phyloP scores from a whole-genome alignment of 1,140 invertebrate species.

The Rhopalosiphum maidis region DNA sequence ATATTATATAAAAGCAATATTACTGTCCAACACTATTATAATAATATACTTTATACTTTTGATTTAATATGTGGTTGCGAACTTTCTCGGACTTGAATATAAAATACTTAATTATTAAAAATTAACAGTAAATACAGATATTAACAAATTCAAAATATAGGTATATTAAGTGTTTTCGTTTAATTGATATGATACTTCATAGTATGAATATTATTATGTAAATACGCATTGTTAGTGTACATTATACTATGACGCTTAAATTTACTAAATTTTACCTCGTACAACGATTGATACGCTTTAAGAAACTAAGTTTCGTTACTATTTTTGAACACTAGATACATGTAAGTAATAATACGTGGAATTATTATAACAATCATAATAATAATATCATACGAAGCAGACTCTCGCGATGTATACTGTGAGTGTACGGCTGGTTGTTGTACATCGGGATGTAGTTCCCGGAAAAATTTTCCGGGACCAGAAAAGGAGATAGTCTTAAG shows the following conservation, averaged over 20 bases:
- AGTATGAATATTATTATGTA: not conserved
- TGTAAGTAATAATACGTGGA: too few relatives aligned
- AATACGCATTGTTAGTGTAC: not conserved
- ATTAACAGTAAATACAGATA: not conserved
- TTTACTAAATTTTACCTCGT: not conserved
- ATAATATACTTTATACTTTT: not conserved
- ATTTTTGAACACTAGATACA: not conserved
- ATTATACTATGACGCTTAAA: not conserved
- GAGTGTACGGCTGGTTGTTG: not conserved
- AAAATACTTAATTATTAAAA: not conserved
- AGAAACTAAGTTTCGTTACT: not conserved
- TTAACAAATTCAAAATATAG: not conserved
- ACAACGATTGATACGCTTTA: not conserved
- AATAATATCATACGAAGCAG: not conserved
- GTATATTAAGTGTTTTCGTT: not conserved
- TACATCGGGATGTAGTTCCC: not conserved
- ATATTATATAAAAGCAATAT: not conserved
- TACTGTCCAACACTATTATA: not conserved
- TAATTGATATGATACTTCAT: not conserved
- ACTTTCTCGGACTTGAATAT: not conserved
- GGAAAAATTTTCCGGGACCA: not conserved
- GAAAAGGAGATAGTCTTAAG: not conserved
- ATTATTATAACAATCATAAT: not conserved
- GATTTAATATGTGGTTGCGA: not conserved
- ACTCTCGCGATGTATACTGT: not conserved